These are phyloP conservation scores for Agrenia bidenticulata DNA, from an alignment of 2,888 invertebrate species.

Conservation along the genomic window DNA sequence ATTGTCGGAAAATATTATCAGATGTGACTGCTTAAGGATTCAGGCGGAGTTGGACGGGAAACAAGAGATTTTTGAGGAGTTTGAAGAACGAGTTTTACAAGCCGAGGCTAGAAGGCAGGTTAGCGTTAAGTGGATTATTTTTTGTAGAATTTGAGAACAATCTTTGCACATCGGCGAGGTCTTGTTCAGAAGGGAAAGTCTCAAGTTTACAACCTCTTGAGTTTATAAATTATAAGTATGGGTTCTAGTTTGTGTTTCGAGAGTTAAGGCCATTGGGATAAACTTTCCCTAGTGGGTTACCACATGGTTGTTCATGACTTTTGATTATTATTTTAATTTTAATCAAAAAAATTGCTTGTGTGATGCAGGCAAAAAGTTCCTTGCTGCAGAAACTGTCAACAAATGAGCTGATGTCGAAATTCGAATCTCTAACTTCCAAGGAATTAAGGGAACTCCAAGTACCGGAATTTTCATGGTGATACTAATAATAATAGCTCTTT, in stretches of 20 bases:
- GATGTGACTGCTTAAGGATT: background rate
- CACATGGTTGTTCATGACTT: no score
- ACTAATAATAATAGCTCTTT: no score
- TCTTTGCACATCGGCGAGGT: no score
- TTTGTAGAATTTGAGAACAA: no score
- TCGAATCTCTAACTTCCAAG: constrained; percentile 32
- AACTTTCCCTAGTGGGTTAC: no score
- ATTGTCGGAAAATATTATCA: background rate
- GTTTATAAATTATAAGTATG: background rate
- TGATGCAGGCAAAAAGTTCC: constrained; percentile 38
- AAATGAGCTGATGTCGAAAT: constrained; percentile 31
- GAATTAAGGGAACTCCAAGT: constrained; percentile 38
- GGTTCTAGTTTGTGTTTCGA: no score
- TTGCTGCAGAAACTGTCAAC: constrained; percentile 34
- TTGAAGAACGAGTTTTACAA: constrained; percentile 12
- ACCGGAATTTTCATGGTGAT: constrained; percentile 45
- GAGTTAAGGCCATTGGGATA: no score
- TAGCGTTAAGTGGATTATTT: no score
- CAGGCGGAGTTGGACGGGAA: background rate
- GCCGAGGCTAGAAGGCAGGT: constrained; percentile 23
- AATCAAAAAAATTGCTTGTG: no score
- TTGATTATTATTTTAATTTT: no score
- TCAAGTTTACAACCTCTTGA: no score
- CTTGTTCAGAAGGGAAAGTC: no score
- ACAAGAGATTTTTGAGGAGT: constrained; percentile 7